These are phyloP conservation scores for Ctenodactylus gundi DNA, from an alignment of 2,113 vertebrate genomes.

Conservation along the genomic window DNA sequence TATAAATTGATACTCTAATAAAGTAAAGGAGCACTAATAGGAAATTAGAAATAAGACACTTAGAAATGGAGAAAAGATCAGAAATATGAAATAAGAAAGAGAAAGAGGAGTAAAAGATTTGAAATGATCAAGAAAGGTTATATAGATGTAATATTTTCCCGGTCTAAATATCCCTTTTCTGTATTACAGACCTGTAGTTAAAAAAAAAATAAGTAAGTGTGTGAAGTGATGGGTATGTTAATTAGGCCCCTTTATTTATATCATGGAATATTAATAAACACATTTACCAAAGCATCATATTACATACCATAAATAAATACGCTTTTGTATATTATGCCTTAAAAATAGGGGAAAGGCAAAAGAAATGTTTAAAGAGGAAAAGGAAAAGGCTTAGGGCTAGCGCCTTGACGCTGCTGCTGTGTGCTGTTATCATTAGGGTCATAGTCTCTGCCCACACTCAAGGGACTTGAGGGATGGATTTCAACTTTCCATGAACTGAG, in stretches of 20 bases:
- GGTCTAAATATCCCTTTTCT: background rate
- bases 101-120: background rate
- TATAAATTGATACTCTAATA: background rate
- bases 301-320: background rate
- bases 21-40: background rate
- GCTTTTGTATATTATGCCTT: background rate
- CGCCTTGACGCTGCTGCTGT: too few relatives aligned
- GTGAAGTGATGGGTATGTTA: background rate
- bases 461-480: background rate
- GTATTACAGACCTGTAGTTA: background rate
- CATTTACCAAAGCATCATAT: background rate
- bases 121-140: background rate
- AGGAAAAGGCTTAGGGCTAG: background rate
- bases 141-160: background rate
- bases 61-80: background rate
- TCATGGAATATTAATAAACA: background rate
- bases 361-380: background rate
- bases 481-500: background rate
- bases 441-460: background rate
- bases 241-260: background rate
- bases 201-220: background rate
- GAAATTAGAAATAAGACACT: background rate
- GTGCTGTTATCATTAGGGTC: background rate
- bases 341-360: background rate
- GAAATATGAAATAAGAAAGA: background rate